phyloP scores from a whole-genome alignment of 2,113 vertebrate genomes.

The Mormyrus lacerda region DNA sequence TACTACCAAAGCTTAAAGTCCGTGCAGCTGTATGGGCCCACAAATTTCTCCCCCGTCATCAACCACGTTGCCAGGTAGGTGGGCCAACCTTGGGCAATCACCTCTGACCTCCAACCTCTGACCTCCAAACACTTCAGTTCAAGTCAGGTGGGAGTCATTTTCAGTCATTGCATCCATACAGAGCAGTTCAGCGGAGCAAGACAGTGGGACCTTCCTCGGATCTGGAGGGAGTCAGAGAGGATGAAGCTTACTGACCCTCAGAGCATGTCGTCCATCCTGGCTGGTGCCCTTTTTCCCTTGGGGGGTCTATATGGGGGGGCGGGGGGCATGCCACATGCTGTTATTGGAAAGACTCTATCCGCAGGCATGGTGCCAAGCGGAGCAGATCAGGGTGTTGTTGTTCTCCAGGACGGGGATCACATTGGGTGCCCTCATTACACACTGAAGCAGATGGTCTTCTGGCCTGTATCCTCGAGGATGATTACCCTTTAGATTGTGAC shows the following conservation, averaged over 20 bases:
- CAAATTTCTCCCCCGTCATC: slow-evolving; percentile 95
- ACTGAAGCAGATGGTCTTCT: neutral
- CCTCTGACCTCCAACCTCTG: neutral
- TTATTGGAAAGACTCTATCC: neutral
- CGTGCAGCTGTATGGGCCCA: slow-evolving; percentile 71
- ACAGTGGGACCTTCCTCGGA: neutral
- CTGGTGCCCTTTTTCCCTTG: neutral
- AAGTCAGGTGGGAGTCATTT: neutral
- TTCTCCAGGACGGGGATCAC: neutral
- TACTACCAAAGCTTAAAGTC: slow-evolving; percentile 88
- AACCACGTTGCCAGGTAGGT: slow-evolving; percentile 94
- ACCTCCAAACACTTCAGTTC: neutral
- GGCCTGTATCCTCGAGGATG: neutral
- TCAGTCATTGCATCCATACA: neutral
- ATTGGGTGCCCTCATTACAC: neutral
- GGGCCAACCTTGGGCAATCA: neutral
- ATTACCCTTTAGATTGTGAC: neutral
- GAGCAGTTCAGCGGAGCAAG: neutral
- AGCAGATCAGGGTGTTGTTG: neutral
- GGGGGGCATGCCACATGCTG: neutral
- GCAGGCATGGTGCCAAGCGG: neutral
- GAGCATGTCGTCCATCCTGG: neutral
- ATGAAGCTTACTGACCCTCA: neutral
- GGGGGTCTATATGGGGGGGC: neutral
- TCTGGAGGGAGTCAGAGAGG: neutral